A percentile compares a stretch with the other conserved stretches of the same genome.
phyloP scores from a whole-genome alignment of 2,797 vertebrate species.

The Pagetopsis macropterus region DNA sequence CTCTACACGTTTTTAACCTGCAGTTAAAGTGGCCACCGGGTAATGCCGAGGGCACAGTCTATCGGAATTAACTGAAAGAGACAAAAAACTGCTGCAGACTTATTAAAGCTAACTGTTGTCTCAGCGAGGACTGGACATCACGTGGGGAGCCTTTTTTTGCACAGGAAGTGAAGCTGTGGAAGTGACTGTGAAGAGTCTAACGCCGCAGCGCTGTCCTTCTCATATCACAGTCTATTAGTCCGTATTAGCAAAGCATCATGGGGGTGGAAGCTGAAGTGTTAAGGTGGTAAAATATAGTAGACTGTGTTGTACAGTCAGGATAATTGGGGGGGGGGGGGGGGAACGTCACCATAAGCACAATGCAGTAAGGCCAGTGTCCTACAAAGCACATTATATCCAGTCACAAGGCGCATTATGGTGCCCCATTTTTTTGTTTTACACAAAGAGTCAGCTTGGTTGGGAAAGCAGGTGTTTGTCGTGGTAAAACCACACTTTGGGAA shows the following conservation, averaged over 20 bases:
- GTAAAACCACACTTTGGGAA: conserved; percentile 22
- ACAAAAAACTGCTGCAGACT: conserved; percentile 15
- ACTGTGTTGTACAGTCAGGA: neutral
- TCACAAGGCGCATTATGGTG: conserved; percentile 25
- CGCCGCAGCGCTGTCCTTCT: conserved; percentile 27
- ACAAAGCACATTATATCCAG: conserved; percentile 53
- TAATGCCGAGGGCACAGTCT: conserved; percentile 24
- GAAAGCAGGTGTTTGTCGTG: conserved; percentile 2
- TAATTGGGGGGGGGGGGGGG: conserved; percentile 5
- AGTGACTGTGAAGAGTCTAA: conserved; percentile 14
- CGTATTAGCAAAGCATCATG: conserved; percentile 1
- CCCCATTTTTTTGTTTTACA: conserved; percentile 3
- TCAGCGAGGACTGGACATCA: conserved; percentile 27
- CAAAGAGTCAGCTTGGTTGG: conserved; percentile 8
- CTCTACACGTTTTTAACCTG: conserved; percentile 29
- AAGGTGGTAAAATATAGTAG: conserved; percentile 3
- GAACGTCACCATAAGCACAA: conserved; percentile 25
- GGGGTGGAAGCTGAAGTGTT: conserved; percentile 24
- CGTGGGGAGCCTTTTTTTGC: conserved; percentile 45
- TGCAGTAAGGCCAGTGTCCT: conserved; percentile 24
- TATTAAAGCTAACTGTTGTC: conserved; percentile 20
- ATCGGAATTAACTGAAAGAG: neutral
- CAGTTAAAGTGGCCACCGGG: conserved; percentile 34
- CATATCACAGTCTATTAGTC: conserved; percentile 15
- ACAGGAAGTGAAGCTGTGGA: conserved; percentile 44